Evolutionary conservation across 2,113 vertebrate genomes (phyloP).

Genomic region (Elachura formosa): DNA sequence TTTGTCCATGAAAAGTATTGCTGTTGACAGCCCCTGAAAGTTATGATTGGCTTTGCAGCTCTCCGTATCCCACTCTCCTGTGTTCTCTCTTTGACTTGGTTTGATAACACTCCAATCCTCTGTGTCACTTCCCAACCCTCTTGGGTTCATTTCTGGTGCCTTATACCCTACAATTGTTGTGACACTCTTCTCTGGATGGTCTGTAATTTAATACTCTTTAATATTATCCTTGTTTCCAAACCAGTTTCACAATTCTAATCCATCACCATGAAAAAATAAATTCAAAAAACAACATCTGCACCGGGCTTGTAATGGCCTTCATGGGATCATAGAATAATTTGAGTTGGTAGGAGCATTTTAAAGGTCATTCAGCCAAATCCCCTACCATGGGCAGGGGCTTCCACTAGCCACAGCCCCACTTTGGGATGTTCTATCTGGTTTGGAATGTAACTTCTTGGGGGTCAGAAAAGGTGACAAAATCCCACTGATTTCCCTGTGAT

Average conservation of each 20-base stretch:
- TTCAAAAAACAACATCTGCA: background rate
- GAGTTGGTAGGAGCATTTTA: background rate
- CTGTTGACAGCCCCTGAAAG: background rate
- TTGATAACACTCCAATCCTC: background rate
- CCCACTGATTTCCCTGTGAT: background rate
- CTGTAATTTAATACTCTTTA: background rate
- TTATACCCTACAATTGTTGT: accelerated
- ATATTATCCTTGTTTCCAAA: background rate
- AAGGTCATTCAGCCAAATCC: background rate
- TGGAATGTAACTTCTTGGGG: background rate
- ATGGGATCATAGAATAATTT: background rate
- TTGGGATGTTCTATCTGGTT: background rate
- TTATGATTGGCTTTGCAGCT: background rate
- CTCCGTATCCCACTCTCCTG: background rate
- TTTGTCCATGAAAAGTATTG: background rate
- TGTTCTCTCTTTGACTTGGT: background rate
- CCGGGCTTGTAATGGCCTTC: accelerated
- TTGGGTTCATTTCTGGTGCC: background rate
- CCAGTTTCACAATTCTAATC: background rate
- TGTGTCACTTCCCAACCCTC: background rate
- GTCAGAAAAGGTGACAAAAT: background rate
- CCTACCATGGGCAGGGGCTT: background rate
- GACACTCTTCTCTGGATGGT: background rate
- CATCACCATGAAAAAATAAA: background rate
- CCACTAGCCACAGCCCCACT: background rate